Base-by-base conservation (phyloP, 2,888 invertebrate species). In the Thymelicus lineola region DNA sequence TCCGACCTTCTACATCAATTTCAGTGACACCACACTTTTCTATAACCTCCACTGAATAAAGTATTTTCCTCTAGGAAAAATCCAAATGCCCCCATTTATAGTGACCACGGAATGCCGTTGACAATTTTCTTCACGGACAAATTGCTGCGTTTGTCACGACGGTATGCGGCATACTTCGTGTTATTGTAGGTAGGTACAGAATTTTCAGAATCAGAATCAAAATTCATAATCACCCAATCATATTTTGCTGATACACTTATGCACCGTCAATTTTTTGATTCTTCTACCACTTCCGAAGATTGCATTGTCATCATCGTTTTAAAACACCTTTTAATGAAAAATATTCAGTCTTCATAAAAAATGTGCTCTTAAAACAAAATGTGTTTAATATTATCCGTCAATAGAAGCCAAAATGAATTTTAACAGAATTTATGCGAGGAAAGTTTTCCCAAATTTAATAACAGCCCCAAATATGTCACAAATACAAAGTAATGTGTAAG, bases 391-490 rank as follows among this genome's bases (percentile, higher is more conserved):
- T 53, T 12, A 20, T 9, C 17, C 17, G 10, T 12, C 53, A 12
- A 20, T 53, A 9, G 20, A 17, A 53, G 53, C 3, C 7, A 20
- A 53, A 53, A 15, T 53, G 20, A 50, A 50, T 50, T 50, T 50
- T 17, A 6, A 50, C 50, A 50, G 3, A 20, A 5, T 20, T 53
- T 20, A 35, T 10, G n/a, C 15, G 45, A 42, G 4, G n/a, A 55
- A n/a, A 7, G 42, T 42, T 45, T 45, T 58, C 35, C n/a, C 15
- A 66, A 48, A 59, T 66, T 66, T 50, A 59, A 59, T 66, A 66
- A 66, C 46, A 59, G 36, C 38, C 66, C 59, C 66, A 48, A 66
- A 66, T 50, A 46, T 66, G 66, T 66, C 66, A 66, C 20, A 46
- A 36, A 17, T 58, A 66, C 58, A 66, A 66, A 66, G 66, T 46